Conservation (phyloP, 2,888 invertebrate species). For the Drosophila sordidapex region DNA sequence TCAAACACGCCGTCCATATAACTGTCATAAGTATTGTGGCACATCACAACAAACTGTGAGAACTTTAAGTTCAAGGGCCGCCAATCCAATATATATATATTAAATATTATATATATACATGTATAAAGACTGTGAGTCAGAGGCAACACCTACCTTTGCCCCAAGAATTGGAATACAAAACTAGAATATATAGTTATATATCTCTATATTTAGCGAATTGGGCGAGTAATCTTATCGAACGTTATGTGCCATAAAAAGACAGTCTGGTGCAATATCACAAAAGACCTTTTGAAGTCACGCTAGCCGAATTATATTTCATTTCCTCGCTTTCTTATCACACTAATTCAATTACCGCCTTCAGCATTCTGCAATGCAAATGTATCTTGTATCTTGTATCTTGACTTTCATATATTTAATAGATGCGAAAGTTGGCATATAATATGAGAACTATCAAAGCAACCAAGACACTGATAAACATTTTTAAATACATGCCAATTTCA, state of each 20-base stretch:
- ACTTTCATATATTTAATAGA: constrained; percentile 7
- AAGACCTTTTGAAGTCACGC: constrained; percentile 17
- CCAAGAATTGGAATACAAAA: neutral
- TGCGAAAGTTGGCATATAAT: neutral
- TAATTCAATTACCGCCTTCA: constrained; percentile 58
- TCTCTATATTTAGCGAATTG: constrained; percentile 17
- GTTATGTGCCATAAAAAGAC: constrained; percentile 43
- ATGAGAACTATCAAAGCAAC: neutral
- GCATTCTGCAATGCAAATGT: constrained; percentile 20
- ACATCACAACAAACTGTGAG: constrained; percentile 27
- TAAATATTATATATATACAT: neutral
- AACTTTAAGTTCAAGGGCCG: constrained; percentile 33
- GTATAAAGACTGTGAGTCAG: constrained; percentile 20
- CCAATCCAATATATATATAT: constrained; percentile 3
- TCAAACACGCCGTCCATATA: constrained; percentile 64
- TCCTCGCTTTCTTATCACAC: constrained; percentile 59
- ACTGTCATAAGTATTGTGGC: constrained; percentile 20
- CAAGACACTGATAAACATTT: neutral
- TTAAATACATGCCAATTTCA: neutral
- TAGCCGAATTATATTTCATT: constrained; percentile 33
- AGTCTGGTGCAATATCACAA: constrained; percentile 50
- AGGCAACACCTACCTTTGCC: constrained; percentile 6
- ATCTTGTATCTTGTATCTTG: constrained; percentile 12
- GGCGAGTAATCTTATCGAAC: constrained; percentile 61
- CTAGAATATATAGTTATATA: neutral